phyloP scores from a whole-genome alignment of 2,888 invertebrate species.

The Gastrophysa polygoni region DNA sequence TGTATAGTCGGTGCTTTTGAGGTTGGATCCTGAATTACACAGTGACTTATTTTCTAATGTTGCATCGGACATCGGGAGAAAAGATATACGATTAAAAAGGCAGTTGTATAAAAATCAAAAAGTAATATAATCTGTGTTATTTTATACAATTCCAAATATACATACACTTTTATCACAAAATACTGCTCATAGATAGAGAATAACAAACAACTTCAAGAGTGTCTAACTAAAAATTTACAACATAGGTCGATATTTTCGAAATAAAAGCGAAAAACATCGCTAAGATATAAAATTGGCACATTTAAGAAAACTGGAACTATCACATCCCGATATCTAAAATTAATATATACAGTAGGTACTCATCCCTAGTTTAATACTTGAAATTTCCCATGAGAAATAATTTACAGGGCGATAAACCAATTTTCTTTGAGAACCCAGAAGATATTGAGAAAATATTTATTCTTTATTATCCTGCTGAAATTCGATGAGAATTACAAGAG shows the following conservation, averaged over 20 bases:
- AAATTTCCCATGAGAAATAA: constrained; percentile 23
- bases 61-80: too few species aligned
- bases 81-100: neutral
- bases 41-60: too few species aligned
- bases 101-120: constrained; percentile 31
- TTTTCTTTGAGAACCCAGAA: too few species aligned
- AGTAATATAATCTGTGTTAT: constrained; percentile 22
- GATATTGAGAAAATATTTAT: too few species aligned
- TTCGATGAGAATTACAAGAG: neutral
- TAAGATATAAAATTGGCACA: constrained; percentile 29
- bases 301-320: constrained; percentile 24
- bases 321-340: constrained; percentile 28
- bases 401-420: neutral
- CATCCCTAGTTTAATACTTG: constrained; percentile 26
- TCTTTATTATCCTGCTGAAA: neutral
- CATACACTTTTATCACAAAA: constrained; percentile 39
- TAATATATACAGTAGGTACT: constrained; percentile 26
- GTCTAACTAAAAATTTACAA: constrained; percentile 26
- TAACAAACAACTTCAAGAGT: constrained; percentile 22
- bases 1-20: too few species aligned
- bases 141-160: constrained; percentile 35
- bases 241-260: constrained; percentile 13
- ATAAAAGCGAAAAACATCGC: constrained; percentile 2
- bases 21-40: too few species aligned
- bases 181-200: constrained; percentile 37